Evolutionary conservation across 2,113 vertebrate genomes (phyloP).

Genomic region (Neoarius graeffei): DNA sequence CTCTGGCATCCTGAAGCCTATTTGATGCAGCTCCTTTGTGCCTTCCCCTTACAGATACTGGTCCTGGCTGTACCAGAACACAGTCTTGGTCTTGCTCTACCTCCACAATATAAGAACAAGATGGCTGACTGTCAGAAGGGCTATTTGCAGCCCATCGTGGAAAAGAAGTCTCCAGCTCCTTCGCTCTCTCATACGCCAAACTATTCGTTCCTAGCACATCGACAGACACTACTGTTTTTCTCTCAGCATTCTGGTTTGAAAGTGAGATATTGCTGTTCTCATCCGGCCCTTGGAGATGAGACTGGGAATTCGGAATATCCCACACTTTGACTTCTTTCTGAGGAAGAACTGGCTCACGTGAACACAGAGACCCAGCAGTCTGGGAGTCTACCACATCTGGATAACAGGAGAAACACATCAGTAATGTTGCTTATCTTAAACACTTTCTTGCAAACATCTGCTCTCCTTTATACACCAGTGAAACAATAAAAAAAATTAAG

Average conservation of each 20-base stretch:
- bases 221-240: slow-evolving; percentile 19
- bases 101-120: slow-evolving; percentile 52
- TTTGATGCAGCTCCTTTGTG: not conserved
- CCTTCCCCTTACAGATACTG: slow-evolving; percentile 16
- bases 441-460: not conserved
- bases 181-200: slow-evolving; percentile 57
- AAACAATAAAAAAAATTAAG: not conserved
- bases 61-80: slow-evolving; percentile 53
- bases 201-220: slow-evolving; percentile 47
- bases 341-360: slow-evolving; percentile 17
- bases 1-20: slow-evolving; percentile 11
- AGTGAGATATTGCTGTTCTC: slow-evolving; percentile 51
- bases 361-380: slow-evolving; percentile 25
- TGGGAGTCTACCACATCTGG: slow-evolving; percentile 39
- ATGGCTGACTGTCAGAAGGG: slow-evolving; percentile 39
- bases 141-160: slow-evolving; percentile 62
- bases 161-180: slow-evolving; percentile 64
- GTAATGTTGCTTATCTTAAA: not conserved
- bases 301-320: slow-evolving; percentile 33
- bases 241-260: slow-evolving; percentile 34
- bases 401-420: not conserved
- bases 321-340: slow-evolving; percentile 27
- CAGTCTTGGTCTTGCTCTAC: slow-evolving; percentile 55
- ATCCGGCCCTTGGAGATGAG: slow-evolving; percentile 23
- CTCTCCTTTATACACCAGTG: not conserved